Evolutionary conservation across 1,140 invertebrate species (phyloP).

Genomic region (Megalonaias nervosa): DNA sequence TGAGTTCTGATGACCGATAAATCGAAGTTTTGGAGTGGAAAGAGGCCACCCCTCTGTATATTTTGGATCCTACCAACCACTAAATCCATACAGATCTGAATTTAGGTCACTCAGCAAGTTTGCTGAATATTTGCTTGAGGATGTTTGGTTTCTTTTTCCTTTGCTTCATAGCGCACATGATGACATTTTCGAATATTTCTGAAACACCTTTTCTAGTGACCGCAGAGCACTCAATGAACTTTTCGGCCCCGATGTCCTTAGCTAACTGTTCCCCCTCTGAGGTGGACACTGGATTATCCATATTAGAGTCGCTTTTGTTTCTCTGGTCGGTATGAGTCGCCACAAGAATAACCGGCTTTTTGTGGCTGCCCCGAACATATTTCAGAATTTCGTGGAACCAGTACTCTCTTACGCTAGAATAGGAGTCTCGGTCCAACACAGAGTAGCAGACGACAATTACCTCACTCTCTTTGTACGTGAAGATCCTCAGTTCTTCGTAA

Average conservation of each 20-base stretch:
- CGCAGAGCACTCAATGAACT: constrained; percentile 88
- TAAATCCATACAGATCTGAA: no score
- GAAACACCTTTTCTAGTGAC: no score
- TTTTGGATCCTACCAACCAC: no score
- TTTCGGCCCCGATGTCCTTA: constrained; percentile 80
- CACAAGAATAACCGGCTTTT: constrained; percentile 88
- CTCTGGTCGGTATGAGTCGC: constrained; percentile 63
- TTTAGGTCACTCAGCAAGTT: neutral
- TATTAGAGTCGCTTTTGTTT: constrained; percentile 74
- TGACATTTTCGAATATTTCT: no score
- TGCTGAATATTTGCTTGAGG: constrained; percentile 25
- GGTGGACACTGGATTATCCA: constrained; percentile 81
- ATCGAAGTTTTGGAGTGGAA: no score
- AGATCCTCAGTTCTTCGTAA: constrained; percentile 23
- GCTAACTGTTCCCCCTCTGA: constrained; percentile 84
- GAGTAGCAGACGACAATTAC: constrained; percentile 99
- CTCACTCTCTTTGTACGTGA: constrained; percentile 74
- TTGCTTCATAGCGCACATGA: no score
- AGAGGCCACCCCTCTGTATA: no score
- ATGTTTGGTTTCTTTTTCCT: constrained; percentile 15
- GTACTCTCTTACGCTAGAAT: constrained; percentile 97
- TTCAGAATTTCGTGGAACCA: constrained; percentile 75
- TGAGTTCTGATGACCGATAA: no score
- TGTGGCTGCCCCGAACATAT: constrained; percentile 68
- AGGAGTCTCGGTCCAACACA: constrained; percentile 97